These are phyloP conservation scores for Drosophila pseudotalamancana DNA, from an alignment of 2,888 invertebrate species.

Conservation along the genomic window DNA sequence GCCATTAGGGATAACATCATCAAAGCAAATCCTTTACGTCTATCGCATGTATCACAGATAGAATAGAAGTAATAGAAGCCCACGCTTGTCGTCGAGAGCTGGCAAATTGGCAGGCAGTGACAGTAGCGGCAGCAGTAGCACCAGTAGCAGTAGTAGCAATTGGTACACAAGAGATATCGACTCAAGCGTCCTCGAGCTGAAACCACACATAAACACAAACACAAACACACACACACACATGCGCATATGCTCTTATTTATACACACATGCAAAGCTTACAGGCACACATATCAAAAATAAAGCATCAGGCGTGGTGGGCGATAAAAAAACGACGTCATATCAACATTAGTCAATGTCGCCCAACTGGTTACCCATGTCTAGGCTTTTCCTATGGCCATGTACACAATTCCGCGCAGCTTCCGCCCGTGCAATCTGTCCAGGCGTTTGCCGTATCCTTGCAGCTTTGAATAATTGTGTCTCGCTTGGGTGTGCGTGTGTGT, in stretches of 20 bases:
- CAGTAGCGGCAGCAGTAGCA: conserved; percentile 5
- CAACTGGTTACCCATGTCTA: conserved; percentile 71
- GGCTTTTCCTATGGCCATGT: conserved; percentile 43
- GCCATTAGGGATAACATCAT: conserved; percentile 78
- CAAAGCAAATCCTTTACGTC: conserved; percentile 78
- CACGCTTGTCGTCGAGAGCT: conserved; percentile 52
- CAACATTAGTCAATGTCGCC: conserved; percentile 79
- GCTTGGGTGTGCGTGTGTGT: conserved; percentile 24
- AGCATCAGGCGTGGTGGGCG: conserved; percentile 43
- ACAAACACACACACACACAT: conserved; percentile 2
- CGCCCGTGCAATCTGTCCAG: conserved; percentile 9
- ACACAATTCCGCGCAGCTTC: conserved; percentile 14
- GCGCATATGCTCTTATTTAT: neutral
- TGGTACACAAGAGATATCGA: conserved; percentile 67
- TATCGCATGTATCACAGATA: conserved; percentile 53
- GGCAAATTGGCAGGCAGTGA: conserved; percentile 12
- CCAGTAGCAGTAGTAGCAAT: conserved; percentile 45
- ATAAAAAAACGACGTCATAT: conserved; percentile 64
- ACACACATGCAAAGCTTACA: conserved; percentile 41
- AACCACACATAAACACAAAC: conserved; percentile 1
- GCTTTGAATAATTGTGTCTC: conserved; percentile 51
- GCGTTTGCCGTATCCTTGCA: conserved; percentile 19
- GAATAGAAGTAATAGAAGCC: conserved; percentile 34
- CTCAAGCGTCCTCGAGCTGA: conserved; percentile 27
- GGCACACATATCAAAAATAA: conserved; percentile 73